These are phyloP conservation scores for Saguinus imperator DNA, from an alignment of 2,113 vertebrate species.

Conservation along the genomic window DNA sequence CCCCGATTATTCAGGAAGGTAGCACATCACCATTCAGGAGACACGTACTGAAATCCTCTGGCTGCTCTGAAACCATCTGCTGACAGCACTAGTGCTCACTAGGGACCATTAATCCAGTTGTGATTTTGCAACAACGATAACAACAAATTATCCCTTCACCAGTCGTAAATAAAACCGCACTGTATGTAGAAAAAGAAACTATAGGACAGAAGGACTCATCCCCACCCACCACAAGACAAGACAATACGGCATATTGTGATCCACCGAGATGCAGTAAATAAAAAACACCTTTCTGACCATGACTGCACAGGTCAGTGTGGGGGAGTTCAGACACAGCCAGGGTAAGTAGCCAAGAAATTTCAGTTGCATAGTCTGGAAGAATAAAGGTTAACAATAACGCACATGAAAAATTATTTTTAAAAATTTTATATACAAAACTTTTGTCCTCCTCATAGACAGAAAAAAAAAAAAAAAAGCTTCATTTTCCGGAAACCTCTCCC, in stretches of 20 bases:
- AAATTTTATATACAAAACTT: background rate
- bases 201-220: background rate
- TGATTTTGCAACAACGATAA: background rate
- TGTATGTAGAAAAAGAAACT: background rate
- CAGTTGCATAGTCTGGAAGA: background rate
- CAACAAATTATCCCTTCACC: background rate
- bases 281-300: background rate
- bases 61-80: background rate
- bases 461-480: background rate
- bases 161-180: background rate
- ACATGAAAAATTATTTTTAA: background rate
- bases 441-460: background rate
- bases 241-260: background rate
- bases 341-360: background rate
- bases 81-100: background rate
- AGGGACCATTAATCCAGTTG: background rate
- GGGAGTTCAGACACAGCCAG: background rate
- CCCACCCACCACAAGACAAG: background rate
- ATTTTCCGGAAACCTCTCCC: background rate
- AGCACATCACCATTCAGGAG: background rate
- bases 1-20: background rate
- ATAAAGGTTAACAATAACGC: background rate
- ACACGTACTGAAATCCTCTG: background rate
- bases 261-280: background rate
- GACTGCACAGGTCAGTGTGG: background rate